phyloP scores from a whole-genome alignment of 2,797 vertebrate genomes.

The Ataeniobius toweri region DNA sequence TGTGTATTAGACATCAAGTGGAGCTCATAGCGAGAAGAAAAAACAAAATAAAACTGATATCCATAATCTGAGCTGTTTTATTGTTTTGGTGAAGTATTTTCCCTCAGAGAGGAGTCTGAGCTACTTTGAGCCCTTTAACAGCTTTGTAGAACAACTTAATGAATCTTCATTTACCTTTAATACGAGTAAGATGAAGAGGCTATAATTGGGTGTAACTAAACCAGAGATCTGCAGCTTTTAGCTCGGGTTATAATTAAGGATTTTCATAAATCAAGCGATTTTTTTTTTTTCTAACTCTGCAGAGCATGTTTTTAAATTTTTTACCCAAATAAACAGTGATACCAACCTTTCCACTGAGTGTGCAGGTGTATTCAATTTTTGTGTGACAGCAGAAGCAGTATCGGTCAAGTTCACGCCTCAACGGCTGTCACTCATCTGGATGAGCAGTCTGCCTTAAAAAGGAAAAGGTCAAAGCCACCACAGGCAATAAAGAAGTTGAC shows the following conservation, averaged over 20 bases:
- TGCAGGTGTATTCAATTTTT: constrained; percentile 8
- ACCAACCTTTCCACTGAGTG: neutral
- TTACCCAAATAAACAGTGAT: neutral
- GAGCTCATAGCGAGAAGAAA: constrained; percentile 23
- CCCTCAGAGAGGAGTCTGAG: constrained; percentile 34
- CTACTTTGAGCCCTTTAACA: constrained; percentile 6
- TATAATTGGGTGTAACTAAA: constrained; percentile 41
- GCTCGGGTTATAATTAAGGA: constrained; percentile 26
- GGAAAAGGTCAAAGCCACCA: constrained; percentile 10
- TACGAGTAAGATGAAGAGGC: constrained; percentile 45
- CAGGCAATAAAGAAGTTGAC: neutral
- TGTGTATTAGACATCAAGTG: constrained; percentile 34
- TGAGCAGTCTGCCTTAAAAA: constrained; percentile 17
- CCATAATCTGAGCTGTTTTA: constrained; percentile 53
- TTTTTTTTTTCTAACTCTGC: neutral
- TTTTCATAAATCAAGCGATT: constrained; percentile 2
- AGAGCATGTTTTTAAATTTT: neutral
- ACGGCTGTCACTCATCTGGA: constrained; percentile 20
- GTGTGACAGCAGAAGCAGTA: constrained; percentile 10
- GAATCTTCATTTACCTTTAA: constrained; percentile 58
- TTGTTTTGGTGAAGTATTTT: constrained; percentile 47
- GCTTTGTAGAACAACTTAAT: constrained; percentile 52
- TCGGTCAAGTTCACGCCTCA: constrained; percentile 6
- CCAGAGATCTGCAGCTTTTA: constrained; percentile 32
- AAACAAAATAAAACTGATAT: constrained; percentile 42